These are phyloP conservation scores for Betta splendens DNA, from an alignment of 2,797 vertebrate genomes.

Conservation along the genomic window DNA sequence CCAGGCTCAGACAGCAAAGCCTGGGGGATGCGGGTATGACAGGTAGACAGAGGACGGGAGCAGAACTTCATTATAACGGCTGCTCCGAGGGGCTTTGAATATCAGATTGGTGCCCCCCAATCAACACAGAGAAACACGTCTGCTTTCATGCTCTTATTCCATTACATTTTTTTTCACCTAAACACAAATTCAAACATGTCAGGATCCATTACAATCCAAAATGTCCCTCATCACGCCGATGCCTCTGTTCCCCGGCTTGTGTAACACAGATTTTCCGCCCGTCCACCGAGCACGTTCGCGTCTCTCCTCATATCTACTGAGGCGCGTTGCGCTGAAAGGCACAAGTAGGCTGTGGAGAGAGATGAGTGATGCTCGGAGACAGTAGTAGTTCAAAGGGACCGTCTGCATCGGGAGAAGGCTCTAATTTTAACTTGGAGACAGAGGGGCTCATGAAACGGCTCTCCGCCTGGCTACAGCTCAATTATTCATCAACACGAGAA, in stretches of 20 bases:
- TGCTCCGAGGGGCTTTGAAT: constrained; percentile 43
- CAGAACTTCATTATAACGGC: constrained; percentile 63
- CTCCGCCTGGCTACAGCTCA: constrained; percentile 71
- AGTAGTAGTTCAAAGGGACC: constrained; percentile 72
- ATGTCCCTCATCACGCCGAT: constrained; percentile 1
- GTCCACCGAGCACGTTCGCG: constrained; percentile 54
- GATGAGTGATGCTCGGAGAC: constrained; percentile 71
- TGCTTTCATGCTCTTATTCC: constrained; percentile 4
- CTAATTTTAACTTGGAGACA: constrained; percentile 80
- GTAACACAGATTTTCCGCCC: constrained; percentile 32
- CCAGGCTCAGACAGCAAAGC: constrained; percentile 69
- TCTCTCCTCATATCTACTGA: constrained; percentile 55
- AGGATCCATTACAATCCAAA: constrained; percentile 1
- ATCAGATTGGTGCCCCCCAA: constrained; percentile 48
- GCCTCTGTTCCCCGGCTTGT: constrained; percentile 21
- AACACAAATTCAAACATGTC: constrained; percentile 1
- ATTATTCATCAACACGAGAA: constrained; percentile 80
- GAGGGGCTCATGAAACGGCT: constrained; percentile 73
- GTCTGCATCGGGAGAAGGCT: constrained; percentile 64
- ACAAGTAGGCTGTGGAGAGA: constrained; percentile 64
- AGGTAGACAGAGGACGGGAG: constrained; percentile 70
- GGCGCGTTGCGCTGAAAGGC: constrained; percentile 61
- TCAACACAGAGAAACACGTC: constrained; percentile 26
- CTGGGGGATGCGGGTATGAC: constrained; percentile 67
- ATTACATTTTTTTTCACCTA: constrained; percentile 4